phyloP scores from a whole-genome alignment of 2,797 vertebrate genomes.

The Heteromormyrus szaboi region DNA sequence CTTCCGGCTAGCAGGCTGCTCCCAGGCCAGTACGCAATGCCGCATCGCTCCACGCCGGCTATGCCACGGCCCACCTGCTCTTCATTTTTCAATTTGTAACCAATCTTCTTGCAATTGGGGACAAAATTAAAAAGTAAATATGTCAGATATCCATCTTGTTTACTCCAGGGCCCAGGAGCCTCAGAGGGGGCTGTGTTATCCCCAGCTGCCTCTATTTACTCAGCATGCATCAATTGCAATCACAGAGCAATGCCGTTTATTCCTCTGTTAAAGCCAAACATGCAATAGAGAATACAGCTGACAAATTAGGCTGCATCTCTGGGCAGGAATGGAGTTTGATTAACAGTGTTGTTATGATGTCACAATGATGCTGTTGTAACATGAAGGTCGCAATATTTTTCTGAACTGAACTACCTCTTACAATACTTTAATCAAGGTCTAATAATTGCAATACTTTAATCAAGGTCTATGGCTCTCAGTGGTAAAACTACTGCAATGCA shows the following conservation, averaged over 20 bases:
- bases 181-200: conserved; percentile 19
- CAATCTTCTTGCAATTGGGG: conserved; percentile 62
- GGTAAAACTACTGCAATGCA: background rate
- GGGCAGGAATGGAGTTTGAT: background rate
- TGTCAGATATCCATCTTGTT: conserved; percentile 66
- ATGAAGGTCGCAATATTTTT: background rate
- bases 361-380: background rate
- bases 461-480: background rate
- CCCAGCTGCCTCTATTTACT: conserved; percentile 33
- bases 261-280: conserved; percentile 36
- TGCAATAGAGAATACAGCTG: conserved; percentile 44
- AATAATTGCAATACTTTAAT: background rate
- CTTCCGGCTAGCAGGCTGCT: no score
- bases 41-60: background rate
- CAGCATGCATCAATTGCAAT: conserved; percentile 57
- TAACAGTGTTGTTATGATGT: background rate
- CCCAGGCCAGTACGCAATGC: background rate
- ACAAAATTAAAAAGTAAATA: conserved; percentile 66
- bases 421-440: no score
- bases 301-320: conserved; percentile 32
- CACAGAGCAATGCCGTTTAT: conserved; percentile 40
- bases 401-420: background rate
- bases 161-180: conserved; percentile 56
- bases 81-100: conserved; percentile 73
- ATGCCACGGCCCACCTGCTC: conserved; percentile 55